Conservation (phyloP, 2,113 vertebrate species). For the Notarius quadriscutis region DNA sequence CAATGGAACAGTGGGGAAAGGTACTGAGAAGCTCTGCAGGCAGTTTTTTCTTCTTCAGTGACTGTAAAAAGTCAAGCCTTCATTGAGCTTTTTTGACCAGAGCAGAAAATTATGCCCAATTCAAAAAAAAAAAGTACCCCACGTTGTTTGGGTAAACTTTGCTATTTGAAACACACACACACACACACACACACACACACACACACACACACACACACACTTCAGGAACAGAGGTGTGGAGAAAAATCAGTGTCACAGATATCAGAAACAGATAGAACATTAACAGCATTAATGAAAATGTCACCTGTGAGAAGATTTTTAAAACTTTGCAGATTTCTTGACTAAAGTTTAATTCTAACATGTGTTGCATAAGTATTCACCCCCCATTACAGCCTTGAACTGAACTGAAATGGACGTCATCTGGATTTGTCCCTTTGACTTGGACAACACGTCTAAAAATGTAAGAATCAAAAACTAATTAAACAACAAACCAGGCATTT, state of each 20-base stretch:
- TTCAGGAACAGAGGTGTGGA: neutral
- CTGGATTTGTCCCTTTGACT: too few species aligned
- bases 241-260: neutral
- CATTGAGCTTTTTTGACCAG: too few species aligned
- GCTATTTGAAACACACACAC: neutral
- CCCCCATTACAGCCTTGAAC: neutral
- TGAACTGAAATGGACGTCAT: neutral
- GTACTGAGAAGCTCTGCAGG: too few species aligned
- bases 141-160: neutral
- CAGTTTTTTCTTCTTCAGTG: too few species aligned
- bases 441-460: too few species aligned
- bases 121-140: neutral
- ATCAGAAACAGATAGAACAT: neutral
- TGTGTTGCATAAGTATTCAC: neutral
- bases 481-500: too few species aligned
- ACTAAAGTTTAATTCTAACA: neutral
- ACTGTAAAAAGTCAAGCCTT: too few species aligned
- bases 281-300: neutral
- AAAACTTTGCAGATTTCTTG: neutral
- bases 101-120: too few species aligned
- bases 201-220: neutral
- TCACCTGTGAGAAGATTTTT: neutral
- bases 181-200: neutral
- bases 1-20: too few species aligned
- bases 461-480: too few species aligned